Percentiles rank a stretch among this genome's conserved stretches.
Conservation (phyloP, 2,797 vertebrate genomes). For the Scyliorhinus canicula region DNA sequence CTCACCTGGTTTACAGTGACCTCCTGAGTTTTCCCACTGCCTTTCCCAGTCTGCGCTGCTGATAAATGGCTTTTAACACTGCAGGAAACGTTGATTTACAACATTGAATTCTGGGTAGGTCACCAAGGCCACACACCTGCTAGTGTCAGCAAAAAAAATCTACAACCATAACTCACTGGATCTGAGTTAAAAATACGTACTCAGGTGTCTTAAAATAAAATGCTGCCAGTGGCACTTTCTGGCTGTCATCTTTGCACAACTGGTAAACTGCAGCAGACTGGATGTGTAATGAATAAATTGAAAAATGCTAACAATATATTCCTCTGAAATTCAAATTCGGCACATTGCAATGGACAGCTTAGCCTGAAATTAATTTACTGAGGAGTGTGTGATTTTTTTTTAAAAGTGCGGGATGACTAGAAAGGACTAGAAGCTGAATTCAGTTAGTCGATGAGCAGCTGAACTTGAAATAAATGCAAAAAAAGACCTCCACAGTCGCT, state of each 20-base stretch:
- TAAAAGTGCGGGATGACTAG: neutral
- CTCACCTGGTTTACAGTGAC: slow-evolving; percentile 30
- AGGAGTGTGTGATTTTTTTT: neutral
- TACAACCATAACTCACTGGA: neutral
- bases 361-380: neutral
- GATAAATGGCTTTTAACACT: slow-evolving; percentile 30
- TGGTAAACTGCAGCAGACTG: neutral
- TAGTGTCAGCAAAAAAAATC: slow-evolving; percentile 23
- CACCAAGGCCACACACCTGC: slow-evolving; percentile 1
- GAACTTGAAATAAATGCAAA: neutral
- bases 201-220: slow-evolving; percentile 2
- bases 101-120: slow-evolving; percentile 30
- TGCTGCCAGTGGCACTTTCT: slow-evolving; percentile 12
- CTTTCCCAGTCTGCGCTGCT: neutral
- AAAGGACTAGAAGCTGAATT: neutral
- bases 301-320: slow-evolving; percentile 1
- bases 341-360: neutral
- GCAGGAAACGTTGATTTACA: slow-evolving; percentile 25
- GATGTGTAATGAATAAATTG: neutral
- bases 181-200: slow-evolving; percentile 27
- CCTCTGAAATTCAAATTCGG: neutral
- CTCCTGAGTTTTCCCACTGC: neutral
- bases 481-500: neutral
- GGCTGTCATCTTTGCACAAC: neutral
- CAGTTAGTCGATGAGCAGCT: neutral